Base-by-base conservation (phyloP, 2,888 invertebrate genomes). In the Leucoma salicis region DNA sequence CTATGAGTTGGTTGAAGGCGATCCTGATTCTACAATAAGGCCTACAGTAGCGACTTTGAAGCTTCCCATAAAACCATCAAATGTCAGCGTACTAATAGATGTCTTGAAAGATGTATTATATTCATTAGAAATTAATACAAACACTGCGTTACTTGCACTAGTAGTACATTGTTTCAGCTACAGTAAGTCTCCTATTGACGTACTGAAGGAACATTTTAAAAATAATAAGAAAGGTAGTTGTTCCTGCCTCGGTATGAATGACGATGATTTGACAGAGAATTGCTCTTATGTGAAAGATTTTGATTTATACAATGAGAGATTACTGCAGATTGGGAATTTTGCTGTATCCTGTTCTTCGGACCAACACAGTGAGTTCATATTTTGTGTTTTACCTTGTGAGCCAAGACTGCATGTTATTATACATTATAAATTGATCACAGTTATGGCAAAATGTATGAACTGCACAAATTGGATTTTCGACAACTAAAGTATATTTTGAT, bases 311-410 rank as follows among this genome's bases (percentile, higher is more conserved):
- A 92, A 92, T 60, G 94, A 94, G 65, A 91, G 93, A 56, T 78
- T 93, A 35, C 81, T 93, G 77, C 94, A 94, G 65, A 93, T 94
- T 59, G 94, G 93, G 32, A 84, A 92, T 35, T 94, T 94, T 77
- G 93, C 94, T n/a, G 90, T 93, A 31, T 92, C 93, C 3, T 87
- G 86, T 61, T 86, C 86, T 15, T 86, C 82, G 21, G 87, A 87
- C 71, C 75, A 83, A 46, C 74, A 70, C 53, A 77, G 89, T 88
- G 63, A 69, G 85, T 70, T 32, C 5, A 15, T 31, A 3, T 14
- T 14, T 14, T 21, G 6, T n/a, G n/a, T n/a, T n/a, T n/a, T n/a
- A n/a, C n/a, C n/a, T n/a, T n/a, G n/a, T n/a, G n/a, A n/a, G n/a
- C n/a, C n/a, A n/a, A n/a, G n/a, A n/a, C n/a, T n/a, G n/a, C n/a